A percentile compares a stretch with the other conserved stretches of the same genome.
These are phyloP conservation scores for Diglossa cyanea DNA, from an alignment of 2,797 vertebrate genomes.

Conservation along the genomic window DNA sequence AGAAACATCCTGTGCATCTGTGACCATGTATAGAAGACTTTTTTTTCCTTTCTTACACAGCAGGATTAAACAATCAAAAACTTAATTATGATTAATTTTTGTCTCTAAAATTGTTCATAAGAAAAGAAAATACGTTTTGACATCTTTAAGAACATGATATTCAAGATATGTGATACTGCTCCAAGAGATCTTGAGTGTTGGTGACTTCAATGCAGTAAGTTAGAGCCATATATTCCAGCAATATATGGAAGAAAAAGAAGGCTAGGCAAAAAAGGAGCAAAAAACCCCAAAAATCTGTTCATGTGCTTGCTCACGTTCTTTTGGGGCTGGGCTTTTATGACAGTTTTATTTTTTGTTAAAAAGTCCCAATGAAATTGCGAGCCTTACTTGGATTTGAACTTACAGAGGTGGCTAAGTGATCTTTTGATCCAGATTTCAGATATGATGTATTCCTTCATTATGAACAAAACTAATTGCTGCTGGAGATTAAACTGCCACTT, in stretches of 20 bases:
- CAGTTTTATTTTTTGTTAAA: background rate
- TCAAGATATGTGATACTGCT: background rate
- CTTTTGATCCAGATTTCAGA: background rate
- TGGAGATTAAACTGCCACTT: background rate
- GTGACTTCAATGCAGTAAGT: background rate
- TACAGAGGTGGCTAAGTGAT: background rate
- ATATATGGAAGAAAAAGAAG: background rate
- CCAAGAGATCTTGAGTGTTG: background rate
- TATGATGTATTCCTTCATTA: background rate
- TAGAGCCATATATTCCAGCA: background rate
- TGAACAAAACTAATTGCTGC: constrained; percentile 3
- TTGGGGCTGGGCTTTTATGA: background rate
- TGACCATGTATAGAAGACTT: background rate
- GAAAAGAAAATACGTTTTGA: background rate
- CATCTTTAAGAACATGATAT: background rate
- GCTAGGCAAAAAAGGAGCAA: background rate
- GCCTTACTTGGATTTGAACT: background rate
- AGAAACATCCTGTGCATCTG: background rate
- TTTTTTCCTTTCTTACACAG: background rate
- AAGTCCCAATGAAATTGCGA: background rate
- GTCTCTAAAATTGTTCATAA: background rate
- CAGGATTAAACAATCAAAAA: background rate
- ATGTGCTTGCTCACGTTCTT: fast-evolving
- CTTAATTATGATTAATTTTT: background rate
- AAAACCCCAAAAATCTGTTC: background rate